phyloP scores from a whole-genome alignment of 35 echinoderm and acorn worm species.

The Antedon bifida region DNA sequence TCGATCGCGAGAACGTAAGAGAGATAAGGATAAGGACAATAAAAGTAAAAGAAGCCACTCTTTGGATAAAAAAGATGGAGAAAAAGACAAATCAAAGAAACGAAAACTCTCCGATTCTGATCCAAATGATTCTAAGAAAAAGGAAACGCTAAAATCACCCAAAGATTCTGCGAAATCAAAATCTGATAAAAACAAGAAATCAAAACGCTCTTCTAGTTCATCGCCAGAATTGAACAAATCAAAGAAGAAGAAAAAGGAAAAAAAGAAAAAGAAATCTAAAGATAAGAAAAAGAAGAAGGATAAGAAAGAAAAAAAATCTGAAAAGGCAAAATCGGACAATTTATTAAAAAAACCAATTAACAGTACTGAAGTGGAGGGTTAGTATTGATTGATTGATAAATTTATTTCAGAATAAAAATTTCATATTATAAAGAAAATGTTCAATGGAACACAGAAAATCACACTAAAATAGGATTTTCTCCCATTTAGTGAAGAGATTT shows the following conservation, averaged over 20 bases:
- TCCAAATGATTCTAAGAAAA: not conserved
- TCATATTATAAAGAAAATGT: too few species aligned
- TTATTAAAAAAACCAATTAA: too few species aligned
- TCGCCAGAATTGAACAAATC: not conserved
- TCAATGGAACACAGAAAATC: too few species aligned
- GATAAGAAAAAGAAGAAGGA: not conserved
- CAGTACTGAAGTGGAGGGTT: too few species aligned
- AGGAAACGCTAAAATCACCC: not conserved
- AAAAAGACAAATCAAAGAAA: not conserved
- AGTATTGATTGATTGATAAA: too few species aligned
- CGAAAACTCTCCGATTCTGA: not conserved
- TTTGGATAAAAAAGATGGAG: not conserved
- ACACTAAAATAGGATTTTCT: too few species aligned
- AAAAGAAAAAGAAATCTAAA: not conserved
- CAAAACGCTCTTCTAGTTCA: not conserved
- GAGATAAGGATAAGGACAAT: not conserved
- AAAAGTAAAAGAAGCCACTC: not conserved
- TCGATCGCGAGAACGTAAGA: not conserved
- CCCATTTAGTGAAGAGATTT: too few species aligned
- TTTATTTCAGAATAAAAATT: too few species aligned
- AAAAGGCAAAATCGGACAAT: not conserved
- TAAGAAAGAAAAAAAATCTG: not conserved
- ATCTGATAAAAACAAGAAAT: not conserved
- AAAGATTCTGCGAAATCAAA: not conserved
- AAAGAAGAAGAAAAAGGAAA: not conserved